A percentile compares a stretch with the other conserved stretches of the same genome.
Evolutionary conservation across 2,888 invertebrate genomes (phyloP).

Genomic region (Strigamia maritima): DNA sequence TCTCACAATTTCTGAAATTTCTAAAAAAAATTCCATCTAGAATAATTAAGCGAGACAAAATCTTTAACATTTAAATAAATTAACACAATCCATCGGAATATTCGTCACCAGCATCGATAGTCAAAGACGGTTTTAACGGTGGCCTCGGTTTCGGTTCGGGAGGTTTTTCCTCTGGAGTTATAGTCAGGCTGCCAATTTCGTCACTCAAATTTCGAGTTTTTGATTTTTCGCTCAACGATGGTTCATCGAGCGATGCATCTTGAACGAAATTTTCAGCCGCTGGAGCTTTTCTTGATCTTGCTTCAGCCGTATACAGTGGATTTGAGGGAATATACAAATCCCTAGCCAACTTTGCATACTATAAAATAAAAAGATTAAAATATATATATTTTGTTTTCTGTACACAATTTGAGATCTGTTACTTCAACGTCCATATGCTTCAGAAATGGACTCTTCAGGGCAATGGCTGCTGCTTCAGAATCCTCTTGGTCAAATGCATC

Average conservation of each 20-base stretch:
- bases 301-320: background rate
- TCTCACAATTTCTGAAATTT: background rate
- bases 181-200: background rate
- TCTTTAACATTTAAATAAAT: background rate
- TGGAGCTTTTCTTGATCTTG: background rate
- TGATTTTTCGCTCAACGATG: background rate
- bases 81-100: constrained; percentile 41
- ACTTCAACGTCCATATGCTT: constrained; percentile 84
- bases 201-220: background rate
- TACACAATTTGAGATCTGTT: background rate
- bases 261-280: background rate
- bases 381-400: background rate
- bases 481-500: constrained; percentile 79
- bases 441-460: constrained; percentile 77
- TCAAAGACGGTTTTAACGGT: background rate
- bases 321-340: constrained; percentile 35
- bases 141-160: background rate
- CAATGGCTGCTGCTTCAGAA: constrained; percentile 67
- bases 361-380: background rate
- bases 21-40: background rate
- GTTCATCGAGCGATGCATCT: background rate
- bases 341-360: constrained; percentile 59
- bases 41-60: background rate
- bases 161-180: background rate
- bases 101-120: constrained; percentile 39